Conservation (phyloP, 2,797 vertebrate species). For the Lepilemur ruficaudatus region DNA sequence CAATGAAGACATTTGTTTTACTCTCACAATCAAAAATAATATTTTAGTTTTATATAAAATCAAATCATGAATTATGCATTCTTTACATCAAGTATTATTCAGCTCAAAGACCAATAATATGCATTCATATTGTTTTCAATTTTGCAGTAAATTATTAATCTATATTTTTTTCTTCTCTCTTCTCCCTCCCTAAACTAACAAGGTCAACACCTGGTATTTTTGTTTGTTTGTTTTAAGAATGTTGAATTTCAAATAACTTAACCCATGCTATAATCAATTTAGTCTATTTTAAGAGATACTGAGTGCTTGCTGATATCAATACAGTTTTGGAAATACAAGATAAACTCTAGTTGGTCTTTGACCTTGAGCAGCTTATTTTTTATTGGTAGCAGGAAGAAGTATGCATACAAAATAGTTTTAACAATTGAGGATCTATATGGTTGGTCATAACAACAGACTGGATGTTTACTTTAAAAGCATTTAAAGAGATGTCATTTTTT, state of each 20-base stretch:
- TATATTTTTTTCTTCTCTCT: not conserved
- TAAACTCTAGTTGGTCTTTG: not conserved
- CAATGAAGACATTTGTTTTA: not conserved
- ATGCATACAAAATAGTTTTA: not conserved
- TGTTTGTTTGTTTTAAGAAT: not conserved
- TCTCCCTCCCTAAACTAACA: not conserved
- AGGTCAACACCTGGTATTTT: not conserved
- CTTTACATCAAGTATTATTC: not conserved
- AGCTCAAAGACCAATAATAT: not conserved
- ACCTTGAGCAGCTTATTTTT: not conserved
- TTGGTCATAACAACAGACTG: not conserved
- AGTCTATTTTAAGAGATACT: not conserved
- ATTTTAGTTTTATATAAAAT: conserved; percentile 4
- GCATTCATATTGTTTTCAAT: not conserved
- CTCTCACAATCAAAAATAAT: not conserved
- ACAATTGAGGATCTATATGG: not conserved
- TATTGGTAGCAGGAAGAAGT: not conserved
- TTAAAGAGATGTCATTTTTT: not conserved
- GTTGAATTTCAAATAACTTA: not conserved
- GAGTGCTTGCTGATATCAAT: not conserved
- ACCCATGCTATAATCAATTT: not conserved
- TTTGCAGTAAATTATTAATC: not conserved
- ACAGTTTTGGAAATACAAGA: conserved; percentile 1
- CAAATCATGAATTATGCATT: not conserved
- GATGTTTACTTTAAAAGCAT: not conserved